Evolutionary conservation across 2,888 invertebrate genomes (phyloP), one percentile per base, ranked within the genome.

Genomic region (Beris chalybata): DNA sequence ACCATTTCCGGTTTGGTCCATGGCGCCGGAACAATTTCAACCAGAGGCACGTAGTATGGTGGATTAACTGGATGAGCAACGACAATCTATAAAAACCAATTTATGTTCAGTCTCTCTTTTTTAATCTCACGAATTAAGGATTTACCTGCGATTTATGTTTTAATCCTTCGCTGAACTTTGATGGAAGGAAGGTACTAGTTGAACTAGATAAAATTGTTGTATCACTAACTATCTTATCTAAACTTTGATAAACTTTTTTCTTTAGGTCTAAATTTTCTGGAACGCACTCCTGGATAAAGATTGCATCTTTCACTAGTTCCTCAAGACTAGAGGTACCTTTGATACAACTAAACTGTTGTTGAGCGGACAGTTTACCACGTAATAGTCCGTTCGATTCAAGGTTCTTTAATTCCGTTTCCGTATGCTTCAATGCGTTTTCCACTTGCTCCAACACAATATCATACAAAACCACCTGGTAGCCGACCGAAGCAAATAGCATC

Each of bases 61-160:
- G 97, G 97, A 79, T 97, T 97, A 3, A 96, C 93, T 80, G 97
- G 97, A 82, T 97, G 97, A 0, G 93, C 92, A 12, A 96, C 93
- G 30, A 80, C 66, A 13, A 78, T 70, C 79, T 79, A n/a, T n/a
- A 30, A 13, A 22, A 44, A 45, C 15, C 43, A 22, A 52, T 22
- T 15, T 29, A 22, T 22, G 52, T 5, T 52, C 53, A 52, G 12
- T 52, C 7, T 11, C 12, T 48, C 1, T n/a, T 13, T 6, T 3
- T 48, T 48, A 13, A n/a, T 3, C 48, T 15, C 48, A 3, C 1
- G 4, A 13, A 44, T 12, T 48, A 15, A 13, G 44, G 4, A 44
- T 15, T 76, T 74, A 86, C 86, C 79, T 87, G 86, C 32, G 83
- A 78, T 70, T 82, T 84, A 76, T 97, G 90, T 73, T 87, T 88